Base-by-base conservation (phyloP, 2,888 invertebrate species). In the Nemoura dubitans region DNA sequence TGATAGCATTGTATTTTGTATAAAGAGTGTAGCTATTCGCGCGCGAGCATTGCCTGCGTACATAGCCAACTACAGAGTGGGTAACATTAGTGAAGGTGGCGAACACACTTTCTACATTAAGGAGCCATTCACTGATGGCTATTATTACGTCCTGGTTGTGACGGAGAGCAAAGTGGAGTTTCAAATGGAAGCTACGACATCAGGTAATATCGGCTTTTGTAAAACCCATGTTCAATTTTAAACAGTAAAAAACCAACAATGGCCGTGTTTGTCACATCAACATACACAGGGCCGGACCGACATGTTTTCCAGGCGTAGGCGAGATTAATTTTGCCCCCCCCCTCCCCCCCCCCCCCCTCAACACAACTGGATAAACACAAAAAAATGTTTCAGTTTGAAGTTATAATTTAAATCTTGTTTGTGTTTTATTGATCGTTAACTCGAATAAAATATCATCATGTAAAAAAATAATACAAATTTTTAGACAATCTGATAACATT, bases 71-170 rank as follows among this genome's bases (percentile, higher is more conserved):
- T 76, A 59, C 83, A 86, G 87, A 5, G 85, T 88, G 30, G 89
- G 89, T 86, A 91, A 91, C 89, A 88, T 92, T 16, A 90, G 90
- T 14, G 89, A 89, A 27, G 89, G 89, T 29, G 90, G 89, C 88
- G 90, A 89, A 78, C 91, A 92, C 87, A 90, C 90, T 0, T 92
- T 92, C 87, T 89, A 88, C 2, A 92, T 92, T 90, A 89, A 89
- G 25, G 90, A 92, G 76, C 93, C 93, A 0, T 91, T 90, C 88
- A 92, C 92, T 86, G 92, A 92, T 88, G 91, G 91, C 76, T 92
- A 92, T 89, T 92, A 93, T 89, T 93, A 93, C 89, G 89, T 93
- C 80, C 89, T 92, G 88, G 90, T 93, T 42, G 90, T 92, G 27
- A 91, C 92, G 0, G 91, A 91, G 87, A 91, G 91, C 86, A 90